Conservation (phyloP, 2,797 vertebrate genomes). For the Acanthopagrus latus region DNA sequence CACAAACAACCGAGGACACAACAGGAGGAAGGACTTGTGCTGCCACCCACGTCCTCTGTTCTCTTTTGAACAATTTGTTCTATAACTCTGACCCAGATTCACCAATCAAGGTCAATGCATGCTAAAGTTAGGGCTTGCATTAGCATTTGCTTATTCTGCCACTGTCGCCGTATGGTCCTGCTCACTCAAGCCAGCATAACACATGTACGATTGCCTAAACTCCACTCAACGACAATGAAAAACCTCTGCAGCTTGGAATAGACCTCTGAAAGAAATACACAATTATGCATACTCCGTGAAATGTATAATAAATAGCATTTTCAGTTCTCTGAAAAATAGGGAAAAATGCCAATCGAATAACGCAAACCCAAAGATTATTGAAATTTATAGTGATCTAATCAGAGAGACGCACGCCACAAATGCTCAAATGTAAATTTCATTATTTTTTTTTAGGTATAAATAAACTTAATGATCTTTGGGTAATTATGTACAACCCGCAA, state of each 20-base stretch:
- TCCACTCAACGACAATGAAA: neutral
- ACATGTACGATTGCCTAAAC: neutral
- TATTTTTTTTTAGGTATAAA: too few species aligned
- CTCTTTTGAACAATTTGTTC: constrained; percentile 69
- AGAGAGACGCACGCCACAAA: neutral
- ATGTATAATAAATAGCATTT: neutral
- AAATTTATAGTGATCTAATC: neutral
- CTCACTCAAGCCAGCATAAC: constrained; percentile 4
- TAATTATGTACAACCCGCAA: neutral
- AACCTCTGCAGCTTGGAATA: too few species aligned
- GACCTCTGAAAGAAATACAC: neutral
- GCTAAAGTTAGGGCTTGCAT: constrained; percentile 48
- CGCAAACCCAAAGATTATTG: neutral
- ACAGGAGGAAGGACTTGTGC: constrained; percentile 62
- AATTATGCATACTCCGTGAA: neutral
- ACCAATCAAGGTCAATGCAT: constrained; percentile 39
- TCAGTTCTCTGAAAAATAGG: neutral
- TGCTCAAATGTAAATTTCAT: neutral
- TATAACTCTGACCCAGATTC: constrained; percentile 74
- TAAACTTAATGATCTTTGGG: neutral
- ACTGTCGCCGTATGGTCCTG: constrained; percentile 27
- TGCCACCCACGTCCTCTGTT: constrained; percentile 58
- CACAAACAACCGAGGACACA: constrained; percentile 68
- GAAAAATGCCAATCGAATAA: neutral
- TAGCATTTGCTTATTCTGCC: constrained; percentile 49